These are phyloP conservation scores for Sycophila texana DNA, from an alignment of 2,888 invertebrate genomes.

Conservation along the genomic window DNA sequence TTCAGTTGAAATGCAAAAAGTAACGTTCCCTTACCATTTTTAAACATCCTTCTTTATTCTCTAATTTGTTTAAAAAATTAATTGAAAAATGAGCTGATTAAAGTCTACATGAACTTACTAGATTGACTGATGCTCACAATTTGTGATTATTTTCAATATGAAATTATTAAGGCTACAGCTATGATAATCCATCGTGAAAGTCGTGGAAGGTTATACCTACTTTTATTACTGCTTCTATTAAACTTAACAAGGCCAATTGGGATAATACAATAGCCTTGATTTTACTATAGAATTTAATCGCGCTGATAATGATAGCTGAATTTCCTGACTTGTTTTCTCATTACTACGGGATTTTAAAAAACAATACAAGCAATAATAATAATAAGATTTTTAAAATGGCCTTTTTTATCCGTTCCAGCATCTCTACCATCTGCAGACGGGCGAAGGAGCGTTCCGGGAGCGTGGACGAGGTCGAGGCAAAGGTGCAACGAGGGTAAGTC, in stretches of 20 bases:
- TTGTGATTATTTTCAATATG: slow-evolving; percentile 35
- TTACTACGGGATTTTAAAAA: slow-evolving; percentile 23
- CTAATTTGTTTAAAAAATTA: neutral
- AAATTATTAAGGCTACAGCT: slow-evolving; percentile 43
- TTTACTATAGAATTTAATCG: slow-evolving; percentile 65
- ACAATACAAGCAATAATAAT: slow-evolving; percentile 18
- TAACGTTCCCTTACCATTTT: neutral
- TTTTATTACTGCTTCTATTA: slow-evolving; percentile 70
- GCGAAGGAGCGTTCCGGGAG: slow-evolving; percentile 73
- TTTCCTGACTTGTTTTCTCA: slow-evolving; percentile 49
- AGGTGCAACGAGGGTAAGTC: slow-evolving; percentile 73
- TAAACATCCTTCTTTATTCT: neutral
- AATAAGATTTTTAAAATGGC: slow-evolving; percentile 20
- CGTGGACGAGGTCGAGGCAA: slow-evolving; percentile 74
- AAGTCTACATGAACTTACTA: neutral
- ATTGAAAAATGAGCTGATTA: neutral
- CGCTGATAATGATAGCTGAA: slow-evolving; percentile 63
- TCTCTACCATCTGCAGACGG: slow-evolving; percentile 73
- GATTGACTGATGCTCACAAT: neutral
- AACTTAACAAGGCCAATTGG: slow-evolving; percentile 72
- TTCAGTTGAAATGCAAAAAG: neutral
- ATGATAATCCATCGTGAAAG: slow-evolving; percentile 50
- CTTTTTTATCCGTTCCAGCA: slow-evolving; percentile 67
- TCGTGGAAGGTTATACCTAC: slow-evolving; percentile 61
- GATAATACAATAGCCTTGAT: slow-evolving; percentile 69